A percentile compares a stretch with the other conserved stretches of the same genome.
Conservation (phyloP, 2,113 vertebrate species). For the Mobula birostris region DNA sequence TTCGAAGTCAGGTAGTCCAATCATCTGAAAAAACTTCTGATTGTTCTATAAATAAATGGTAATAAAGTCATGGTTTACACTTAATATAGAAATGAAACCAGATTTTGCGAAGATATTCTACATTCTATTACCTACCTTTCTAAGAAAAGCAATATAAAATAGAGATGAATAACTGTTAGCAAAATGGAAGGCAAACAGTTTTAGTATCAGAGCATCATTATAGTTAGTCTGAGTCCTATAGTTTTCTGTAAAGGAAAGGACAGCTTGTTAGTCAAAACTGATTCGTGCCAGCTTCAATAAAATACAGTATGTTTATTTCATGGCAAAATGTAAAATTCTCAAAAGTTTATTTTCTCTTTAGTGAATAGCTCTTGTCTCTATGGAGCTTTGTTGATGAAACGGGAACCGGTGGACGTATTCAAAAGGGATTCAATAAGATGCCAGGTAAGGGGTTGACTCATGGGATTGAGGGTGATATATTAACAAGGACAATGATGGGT, state of each 20-base stretch:
- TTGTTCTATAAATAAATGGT: slow-evolving; percentile 18
- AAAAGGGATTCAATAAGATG: no score
- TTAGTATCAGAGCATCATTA: slow-evolving; percentile 35
- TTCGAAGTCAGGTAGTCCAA: slow-evolving; percentile 32
- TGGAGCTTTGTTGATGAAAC: no score
- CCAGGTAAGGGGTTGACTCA: no score
- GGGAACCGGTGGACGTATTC: no score
- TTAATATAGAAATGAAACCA: not conserved
- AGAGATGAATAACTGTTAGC: slow-evolving; percentile 31
- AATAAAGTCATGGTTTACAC: not conserved
- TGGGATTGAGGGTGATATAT: no score
- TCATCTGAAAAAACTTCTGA: slow-evolving; percentile 5
- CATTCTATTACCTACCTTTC: slow-evolving; percentile 22
- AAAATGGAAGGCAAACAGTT: slow-evolving; percentile 39
- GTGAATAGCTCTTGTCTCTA: not conserved
- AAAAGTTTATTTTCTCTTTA: not conserved
- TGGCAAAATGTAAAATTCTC: not conserved
- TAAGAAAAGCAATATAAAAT: slow-evolving; percentile 38
- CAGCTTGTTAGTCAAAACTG: not conserved
- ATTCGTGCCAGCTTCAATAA: not conserved
- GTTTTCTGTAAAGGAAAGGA: slow-evolving; percentile 31
- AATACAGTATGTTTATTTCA: not conserved
- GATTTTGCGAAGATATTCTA: not conserved
- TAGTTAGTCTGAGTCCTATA: slow-evolving; percentile 36
- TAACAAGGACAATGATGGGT: no score